Conservation (phyloP, 1,140 invertebrate genomes). For the Gryon sp. region DNA sequence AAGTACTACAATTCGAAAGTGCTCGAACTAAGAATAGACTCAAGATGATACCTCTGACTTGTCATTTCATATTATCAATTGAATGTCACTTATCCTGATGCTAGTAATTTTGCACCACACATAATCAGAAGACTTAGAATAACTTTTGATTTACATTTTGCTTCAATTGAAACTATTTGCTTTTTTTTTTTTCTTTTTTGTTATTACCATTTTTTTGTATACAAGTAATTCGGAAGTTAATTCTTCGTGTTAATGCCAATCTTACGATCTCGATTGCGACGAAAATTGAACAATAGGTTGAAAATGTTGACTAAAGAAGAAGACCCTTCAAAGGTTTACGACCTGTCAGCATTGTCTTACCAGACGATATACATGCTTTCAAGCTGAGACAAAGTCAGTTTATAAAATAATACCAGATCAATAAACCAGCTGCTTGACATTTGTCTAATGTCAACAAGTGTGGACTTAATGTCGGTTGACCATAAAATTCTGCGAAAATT, state of each 20-base stretch:
- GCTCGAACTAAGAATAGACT: constrained; percentile 3
- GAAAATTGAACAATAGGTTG: constrained; percentile 31
- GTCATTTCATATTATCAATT: constrained; percentile 30
- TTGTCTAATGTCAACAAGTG: constrained; percentile 8
- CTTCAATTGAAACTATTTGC: not conserved
- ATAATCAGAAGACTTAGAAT: constrained; percentile 2
- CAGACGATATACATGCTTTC: not conserved
- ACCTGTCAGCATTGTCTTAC: constrained; percentile 22
- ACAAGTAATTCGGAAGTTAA: not conserved
- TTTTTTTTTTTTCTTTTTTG: not conserved
- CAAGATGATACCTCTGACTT: constrained; percentile 11
- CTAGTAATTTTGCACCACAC: constrained; percentile 2
- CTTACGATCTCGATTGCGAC: not conserved
- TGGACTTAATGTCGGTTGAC: not conserved
- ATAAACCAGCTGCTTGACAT: constrained; percentile 9
- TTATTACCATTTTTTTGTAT: too few species aligned
- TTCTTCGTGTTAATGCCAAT: constrained; percentile 19
- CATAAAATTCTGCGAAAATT: not conserved
- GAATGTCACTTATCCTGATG: constrained; percentile 12
- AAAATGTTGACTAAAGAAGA: constrained; percentile 1
- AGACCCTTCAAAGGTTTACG: constrained; percentile 37
- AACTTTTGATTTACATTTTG: not conserved
- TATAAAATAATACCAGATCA: constrained; percentile 4
- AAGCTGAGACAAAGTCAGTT: constrained; percentile 4
- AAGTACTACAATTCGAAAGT: constrained; percentile 19